Evolutionary conservation across 2,113 vertebrate genomes (phyloP).

Genomic region (Peromyscus leucopus): DNA sequence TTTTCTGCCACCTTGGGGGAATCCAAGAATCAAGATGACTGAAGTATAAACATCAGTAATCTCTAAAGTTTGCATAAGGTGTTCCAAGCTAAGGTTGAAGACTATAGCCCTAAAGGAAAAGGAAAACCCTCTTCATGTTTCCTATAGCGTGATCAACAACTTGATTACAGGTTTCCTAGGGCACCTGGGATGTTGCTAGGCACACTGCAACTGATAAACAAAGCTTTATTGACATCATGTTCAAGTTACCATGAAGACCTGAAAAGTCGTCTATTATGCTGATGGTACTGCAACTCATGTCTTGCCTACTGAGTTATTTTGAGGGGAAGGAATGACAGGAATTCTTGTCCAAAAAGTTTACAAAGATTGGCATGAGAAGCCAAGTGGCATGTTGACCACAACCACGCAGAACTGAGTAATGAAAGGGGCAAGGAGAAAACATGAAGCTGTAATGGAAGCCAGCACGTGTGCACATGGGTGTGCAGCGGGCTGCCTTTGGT

Average conservation of each 20-base stretch:
- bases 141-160: background rate
- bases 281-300: background rate
- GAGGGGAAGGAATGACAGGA: background rate
- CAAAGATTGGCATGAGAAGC: constrained; percentile 31
- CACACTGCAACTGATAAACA: background rate
- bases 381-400: constrained; percentile 30
- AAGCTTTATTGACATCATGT: background rate
- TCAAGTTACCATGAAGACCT: background rate
- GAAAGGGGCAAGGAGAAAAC: constrained; percentile 43
- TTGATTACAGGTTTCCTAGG: background rate
- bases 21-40: background rate
- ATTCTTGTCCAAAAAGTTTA: constrained; percentile 46
- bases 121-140: background rate
- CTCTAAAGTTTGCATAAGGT: background rate
- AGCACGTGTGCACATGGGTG: background rate
- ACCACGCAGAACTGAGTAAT: constrained; percentile 41
- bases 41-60: background rate
- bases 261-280: constrained; percentile 34
- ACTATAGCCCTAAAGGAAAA: background rate
- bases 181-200: background rate
- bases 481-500: constrained; percentile 32
- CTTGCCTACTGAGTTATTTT: constrained; percentile 7
- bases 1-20: background rate
- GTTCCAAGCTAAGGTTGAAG: constrained; percentile 21
- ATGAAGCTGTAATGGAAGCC: background rate